Percentiles rank a stretch among this genome's conserved stretches.
Conservation (phyloP, 2,113 vertebrate species). For the Pyxicephalus adspersus region DNA sequence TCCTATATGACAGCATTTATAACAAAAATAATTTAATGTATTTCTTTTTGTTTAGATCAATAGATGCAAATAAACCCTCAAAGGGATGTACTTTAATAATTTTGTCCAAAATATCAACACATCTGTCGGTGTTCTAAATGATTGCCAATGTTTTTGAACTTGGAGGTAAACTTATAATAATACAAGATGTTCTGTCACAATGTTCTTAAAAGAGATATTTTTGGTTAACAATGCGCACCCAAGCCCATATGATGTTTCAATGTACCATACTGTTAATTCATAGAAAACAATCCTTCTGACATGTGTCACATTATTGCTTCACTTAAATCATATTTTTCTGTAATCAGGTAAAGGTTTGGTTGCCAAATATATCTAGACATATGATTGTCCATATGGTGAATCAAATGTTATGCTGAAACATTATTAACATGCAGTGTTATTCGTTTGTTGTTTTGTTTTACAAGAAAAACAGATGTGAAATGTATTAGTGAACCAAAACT, state of each 20-base stretch:
- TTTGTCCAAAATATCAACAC: neutral
- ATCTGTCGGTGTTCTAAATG: neutral
- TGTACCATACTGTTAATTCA: constrained; percentile 40
- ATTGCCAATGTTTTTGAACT: neutral
- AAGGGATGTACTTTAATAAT: neutral
- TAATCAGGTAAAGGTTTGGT: constrained; percentile 19
- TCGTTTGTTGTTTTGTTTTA: neutral
- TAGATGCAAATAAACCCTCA: neutral
- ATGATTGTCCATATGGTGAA: neutral
- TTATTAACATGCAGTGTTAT: neutral
- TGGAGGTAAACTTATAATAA: neutral
- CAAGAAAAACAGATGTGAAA: no score
- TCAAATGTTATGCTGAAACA: constrained; percentile 14
- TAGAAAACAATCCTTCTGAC: constrained; percentile 27
- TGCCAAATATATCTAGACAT: constrained; percentile 14
- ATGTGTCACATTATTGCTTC: constrained; percentile 38
- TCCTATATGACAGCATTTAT: no score
- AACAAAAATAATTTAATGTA: no score
- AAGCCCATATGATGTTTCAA: constrained; percentile 1
- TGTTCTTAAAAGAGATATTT: constrained; percentile 29
- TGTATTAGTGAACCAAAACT: no score
- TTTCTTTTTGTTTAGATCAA: neutral
- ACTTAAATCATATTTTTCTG: constrained; percentile 30
- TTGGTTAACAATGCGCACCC: constrained; percentile 29
- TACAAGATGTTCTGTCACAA: constrained; percentile 54